Conservation (phyloP, 2,113 vertebrate genomes). For the Saguinus midas region DNA sequence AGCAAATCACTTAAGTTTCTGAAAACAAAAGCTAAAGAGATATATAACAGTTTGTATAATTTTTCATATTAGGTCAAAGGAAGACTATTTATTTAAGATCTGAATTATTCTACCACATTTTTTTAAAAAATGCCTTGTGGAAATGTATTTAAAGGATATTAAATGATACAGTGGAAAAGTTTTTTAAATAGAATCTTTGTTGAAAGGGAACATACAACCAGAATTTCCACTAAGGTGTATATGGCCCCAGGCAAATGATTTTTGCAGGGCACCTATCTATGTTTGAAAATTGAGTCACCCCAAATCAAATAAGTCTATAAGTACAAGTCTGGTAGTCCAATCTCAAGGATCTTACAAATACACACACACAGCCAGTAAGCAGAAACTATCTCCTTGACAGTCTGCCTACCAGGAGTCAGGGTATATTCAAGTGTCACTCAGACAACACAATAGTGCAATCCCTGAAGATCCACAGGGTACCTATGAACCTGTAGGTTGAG, state of each 20-base stretch:
- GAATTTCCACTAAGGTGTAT: not conserved
- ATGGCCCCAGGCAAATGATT: not conserved
- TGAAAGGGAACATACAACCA: not conserved
- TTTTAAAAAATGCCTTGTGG: not conserved
- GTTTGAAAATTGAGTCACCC: not conserved
- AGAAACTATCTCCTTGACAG: not conserved
- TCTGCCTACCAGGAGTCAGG: rapidly evolving
- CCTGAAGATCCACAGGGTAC: not conserved
- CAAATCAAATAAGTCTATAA: not conserved
- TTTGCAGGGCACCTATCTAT: rapidly evolving
- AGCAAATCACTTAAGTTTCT: not conserved
- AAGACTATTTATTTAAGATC: not conserved
- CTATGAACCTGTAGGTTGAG: not conserved
- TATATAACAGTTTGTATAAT: not conserved
- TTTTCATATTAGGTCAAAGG: not conserved
- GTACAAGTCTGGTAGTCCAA: not conserved
- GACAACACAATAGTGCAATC: rapidly evolving
- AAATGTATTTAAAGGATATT: not conserved
- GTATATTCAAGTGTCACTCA: not conserved
- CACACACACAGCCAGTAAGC: not conserved
- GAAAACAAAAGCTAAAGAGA: not conserved
- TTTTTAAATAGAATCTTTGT: not conserved
- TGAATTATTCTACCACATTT: not conserved
- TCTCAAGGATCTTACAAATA: not conserved
- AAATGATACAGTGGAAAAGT: not conserved